Conservation (phyloP, 1,140 invertebrate species). For the Palaemon carinicauda region DNA sequence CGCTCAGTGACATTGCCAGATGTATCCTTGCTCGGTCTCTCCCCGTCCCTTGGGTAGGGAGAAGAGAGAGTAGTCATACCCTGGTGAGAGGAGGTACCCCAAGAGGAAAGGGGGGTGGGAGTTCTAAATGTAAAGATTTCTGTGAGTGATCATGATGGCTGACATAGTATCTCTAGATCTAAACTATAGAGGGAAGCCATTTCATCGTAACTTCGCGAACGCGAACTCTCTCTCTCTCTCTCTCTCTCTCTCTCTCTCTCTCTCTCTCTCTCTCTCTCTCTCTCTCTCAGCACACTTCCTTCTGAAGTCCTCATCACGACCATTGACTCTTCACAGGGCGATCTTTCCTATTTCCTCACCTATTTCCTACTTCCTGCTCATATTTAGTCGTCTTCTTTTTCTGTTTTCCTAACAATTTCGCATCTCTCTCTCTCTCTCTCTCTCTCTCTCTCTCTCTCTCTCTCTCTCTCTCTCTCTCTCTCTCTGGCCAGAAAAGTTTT, state of each 20-base stretch:
- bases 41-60: no score
- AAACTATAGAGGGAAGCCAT: no score
- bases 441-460: not conserved
- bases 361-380: not conserved
- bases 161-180: no score
- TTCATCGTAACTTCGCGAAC: no score
- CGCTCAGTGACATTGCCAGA: no score
- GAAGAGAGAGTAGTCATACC: no score
- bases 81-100: no score
- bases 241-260: not conserved
- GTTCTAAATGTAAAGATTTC: not conserved
- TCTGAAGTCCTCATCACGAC: not conserved
- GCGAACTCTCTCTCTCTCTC: not conserved
- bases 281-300: not conserved
- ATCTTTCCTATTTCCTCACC: not conserved
- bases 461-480: not conserved
- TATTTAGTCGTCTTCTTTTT: not conserved
- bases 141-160: not conserved
- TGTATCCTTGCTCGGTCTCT: no score
- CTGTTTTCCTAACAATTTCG: not conserved
- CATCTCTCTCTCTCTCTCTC: not conserved
- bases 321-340: not conserved
- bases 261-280: not conserved
- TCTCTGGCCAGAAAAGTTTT: no score
- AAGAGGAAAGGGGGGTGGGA: no score